Percentiles rank a stretch among this genome's conserved stretches.
Conservation (phyloP, 1,140 invertebrate genomes). For the Drosophila pseudoobscura region DNA sequence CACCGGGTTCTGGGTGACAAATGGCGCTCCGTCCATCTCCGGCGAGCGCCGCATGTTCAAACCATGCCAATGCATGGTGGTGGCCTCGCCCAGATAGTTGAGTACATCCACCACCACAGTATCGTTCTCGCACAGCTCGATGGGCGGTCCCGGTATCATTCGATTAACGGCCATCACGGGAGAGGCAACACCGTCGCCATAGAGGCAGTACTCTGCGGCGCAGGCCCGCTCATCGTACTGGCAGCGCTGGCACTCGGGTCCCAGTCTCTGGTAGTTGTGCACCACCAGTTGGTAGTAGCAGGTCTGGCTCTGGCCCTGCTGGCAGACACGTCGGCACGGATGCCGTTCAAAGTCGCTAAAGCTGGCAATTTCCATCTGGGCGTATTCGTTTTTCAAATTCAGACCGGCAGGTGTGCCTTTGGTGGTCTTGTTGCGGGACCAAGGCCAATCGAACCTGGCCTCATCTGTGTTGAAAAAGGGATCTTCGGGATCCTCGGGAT, state of each 20-base stretch:
- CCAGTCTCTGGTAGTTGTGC: conserved; percentile 69
- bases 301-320: conserved; percentile 59
- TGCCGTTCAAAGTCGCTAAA: conserved; percentile 64
- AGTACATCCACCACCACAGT: conserved; percentile 92
- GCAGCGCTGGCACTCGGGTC: conserved; percentile 86
- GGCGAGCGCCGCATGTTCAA: conserved; percentile 90
- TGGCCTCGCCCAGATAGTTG: conserved; percentile 89
- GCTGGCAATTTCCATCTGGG: conserved; percentile 47
- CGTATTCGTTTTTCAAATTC: conserved; percentile 60
- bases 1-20: conserved; percentile 94
- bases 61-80: conserved; percentile 93
- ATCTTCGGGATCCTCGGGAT: not conserved
- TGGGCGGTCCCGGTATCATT: conserved; percentile 91
- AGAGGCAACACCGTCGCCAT: conserved; percentile 88
- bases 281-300: conserved; percentile 77
- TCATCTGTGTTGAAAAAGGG: not conserved
- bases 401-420: conserved; percentile 25
- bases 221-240: conserved; percentile 86
- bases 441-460: conserved; percentile 61
- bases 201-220: conserved; percentile 86
- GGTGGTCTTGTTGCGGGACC: conserved; percentile 54
- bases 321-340: conserved; percentile 72
- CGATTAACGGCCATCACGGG: conserved; percentile 91
- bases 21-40: conserved; percentile 93
- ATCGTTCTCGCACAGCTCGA: conserved; percentile 94